These are phyloP conservation scores for Pristis pectinata DNA, from an alignment of 2,797 vertebrate genomes.

Conservation along the genomic window DNA sequence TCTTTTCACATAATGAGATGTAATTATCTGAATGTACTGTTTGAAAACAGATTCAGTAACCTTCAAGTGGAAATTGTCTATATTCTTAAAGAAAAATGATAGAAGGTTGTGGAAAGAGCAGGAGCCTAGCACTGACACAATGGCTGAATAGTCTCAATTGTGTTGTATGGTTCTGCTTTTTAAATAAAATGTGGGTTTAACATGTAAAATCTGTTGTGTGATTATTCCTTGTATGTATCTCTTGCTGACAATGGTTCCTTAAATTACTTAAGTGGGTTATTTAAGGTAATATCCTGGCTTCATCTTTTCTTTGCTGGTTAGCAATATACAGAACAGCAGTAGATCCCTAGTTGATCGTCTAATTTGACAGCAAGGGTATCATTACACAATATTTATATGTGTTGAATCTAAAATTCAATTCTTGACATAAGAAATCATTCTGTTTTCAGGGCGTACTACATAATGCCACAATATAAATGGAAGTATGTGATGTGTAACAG, in stretches of 20 bases:
- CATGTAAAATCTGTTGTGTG: not conserved
- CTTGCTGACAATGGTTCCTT: not conserved
- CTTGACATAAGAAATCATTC: not conserved
- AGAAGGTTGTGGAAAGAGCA: not conserved
- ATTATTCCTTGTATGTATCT: not conserved
- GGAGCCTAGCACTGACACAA: not conserved
- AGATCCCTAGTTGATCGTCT: not conserved
- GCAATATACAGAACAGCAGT: no score
- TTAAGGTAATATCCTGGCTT: not conserved
- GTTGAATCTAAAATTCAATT: not conserved
- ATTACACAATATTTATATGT: not conserved
- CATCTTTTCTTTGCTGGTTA: not conserved
- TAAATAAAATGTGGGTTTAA: not conserved
- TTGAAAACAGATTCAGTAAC: not conserved
- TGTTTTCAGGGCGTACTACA: not conserved
- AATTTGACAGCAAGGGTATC: not conserved
- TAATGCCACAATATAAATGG: not conserved
- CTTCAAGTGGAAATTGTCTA: not conserved
- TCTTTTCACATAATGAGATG: no score
- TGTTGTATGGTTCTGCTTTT: not conserved
- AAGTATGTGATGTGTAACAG: not conserved
- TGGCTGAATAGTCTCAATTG: not conserved
- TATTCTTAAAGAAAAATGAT: not conserved
- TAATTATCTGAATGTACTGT: not conserved
- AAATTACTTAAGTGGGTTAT: not conserved